Percentiles rank a stretch among this genome's conserved stretches.
Conservation (phyloP, 2,888 invertebrate species). For the Thalpophila matura region DNA sequence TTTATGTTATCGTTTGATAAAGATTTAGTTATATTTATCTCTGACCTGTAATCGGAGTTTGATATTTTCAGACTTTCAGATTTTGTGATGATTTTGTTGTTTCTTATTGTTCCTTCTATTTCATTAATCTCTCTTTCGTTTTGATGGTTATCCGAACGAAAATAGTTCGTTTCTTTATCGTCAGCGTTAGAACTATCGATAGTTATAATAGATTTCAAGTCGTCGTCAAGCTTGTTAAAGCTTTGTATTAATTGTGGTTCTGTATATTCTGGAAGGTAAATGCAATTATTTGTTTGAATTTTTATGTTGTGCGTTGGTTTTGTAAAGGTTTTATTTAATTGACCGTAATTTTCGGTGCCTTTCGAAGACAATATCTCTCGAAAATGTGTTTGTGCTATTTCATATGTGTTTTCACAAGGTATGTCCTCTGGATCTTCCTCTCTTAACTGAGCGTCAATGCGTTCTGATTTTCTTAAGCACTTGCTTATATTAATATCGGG, state of each 20-base stretch:
- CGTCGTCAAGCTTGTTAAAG: conserved; percentile 85
- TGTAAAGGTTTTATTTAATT: conserved; percentile 79
- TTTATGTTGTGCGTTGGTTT: conserved; percentile 68
- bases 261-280: conserved; percentile 77
- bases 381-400: conserved; percentile 85
- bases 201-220: conserved; percentile 86
- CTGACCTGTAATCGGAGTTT: conserved; percentile 73
- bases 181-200: conserved; percentile 85
- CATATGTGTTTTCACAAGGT: conserved; percentile 85
- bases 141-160: conserved; percentile 82
- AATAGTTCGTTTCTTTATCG: conserved; percentile 79
- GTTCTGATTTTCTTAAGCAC: conserved; percentile 93
- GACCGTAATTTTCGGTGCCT: conserved; percentile 82
- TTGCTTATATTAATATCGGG: conserved; percentile 93
- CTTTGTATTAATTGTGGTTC: conserved; percentile 81
- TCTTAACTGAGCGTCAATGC: conserved; percentile 93
- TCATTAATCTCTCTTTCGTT: conserved; percentile 89
- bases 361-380: conserved; percentile 81
- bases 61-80: conserved; percentile 84
- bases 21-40: conserved; percentile 79
- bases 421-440: conserved; percentile 86
- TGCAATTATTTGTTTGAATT: conserved; percentile 69
- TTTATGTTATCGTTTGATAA: conserved; percentile 84
- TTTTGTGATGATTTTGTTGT: conserved; percentile 86
- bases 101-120: conserved; percentile 88